Evolutionary conservation across 1,140 invertebrate genomes (phyloP).

Genomic region (Tetragnatha versicolor): DNA sequence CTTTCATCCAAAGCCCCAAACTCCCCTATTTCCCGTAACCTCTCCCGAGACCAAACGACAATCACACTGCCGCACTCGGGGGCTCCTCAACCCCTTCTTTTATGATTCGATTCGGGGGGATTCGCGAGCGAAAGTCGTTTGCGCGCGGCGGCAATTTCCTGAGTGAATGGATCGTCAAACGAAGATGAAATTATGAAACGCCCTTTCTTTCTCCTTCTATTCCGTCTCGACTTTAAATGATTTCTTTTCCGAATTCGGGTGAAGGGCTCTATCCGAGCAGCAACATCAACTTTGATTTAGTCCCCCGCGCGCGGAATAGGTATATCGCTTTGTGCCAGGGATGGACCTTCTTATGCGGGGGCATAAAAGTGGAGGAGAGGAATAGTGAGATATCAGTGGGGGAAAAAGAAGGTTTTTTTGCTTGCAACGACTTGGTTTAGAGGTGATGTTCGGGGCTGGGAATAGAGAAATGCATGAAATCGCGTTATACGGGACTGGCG

Average conservation of each 20-base stretch:
- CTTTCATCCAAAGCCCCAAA: neutral
- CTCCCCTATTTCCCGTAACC: neutral
- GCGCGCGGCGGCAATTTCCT: constrained; percentile 12
- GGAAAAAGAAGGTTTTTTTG: too few relatives aligned
- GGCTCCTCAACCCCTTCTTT: neutral
- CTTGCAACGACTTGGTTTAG: too few relatives aligned
- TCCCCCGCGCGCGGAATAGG: neutral
- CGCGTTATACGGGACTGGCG: too few relatives aligned
- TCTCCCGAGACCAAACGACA: neutral
- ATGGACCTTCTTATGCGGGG: neutral
- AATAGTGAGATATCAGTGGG: too few relatives aligned
- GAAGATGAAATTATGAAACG: neutral
- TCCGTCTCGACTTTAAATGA: neutral
- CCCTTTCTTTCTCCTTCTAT: neutral
- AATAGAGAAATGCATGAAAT: too few relatives aligned
- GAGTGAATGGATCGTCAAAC: constrained; percentile 34
- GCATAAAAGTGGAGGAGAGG: neutral
- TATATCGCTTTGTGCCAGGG: neutral
- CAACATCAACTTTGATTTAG: constrained; percentile 36
- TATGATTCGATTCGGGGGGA: neutral
- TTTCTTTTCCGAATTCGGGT: neutral
- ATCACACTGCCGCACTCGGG: neutral
- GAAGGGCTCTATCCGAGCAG: neutral
- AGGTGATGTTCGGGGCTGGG: too few relatives aligned
- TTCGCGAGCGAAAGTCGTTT: neutral